A percentile compares a stretch with the other conserved stretches of the same genome.
Evolutionary conservation across 2,797 vertebrate genomes (phyloP).

Genomic region (Gallinago stenura): DNA sequence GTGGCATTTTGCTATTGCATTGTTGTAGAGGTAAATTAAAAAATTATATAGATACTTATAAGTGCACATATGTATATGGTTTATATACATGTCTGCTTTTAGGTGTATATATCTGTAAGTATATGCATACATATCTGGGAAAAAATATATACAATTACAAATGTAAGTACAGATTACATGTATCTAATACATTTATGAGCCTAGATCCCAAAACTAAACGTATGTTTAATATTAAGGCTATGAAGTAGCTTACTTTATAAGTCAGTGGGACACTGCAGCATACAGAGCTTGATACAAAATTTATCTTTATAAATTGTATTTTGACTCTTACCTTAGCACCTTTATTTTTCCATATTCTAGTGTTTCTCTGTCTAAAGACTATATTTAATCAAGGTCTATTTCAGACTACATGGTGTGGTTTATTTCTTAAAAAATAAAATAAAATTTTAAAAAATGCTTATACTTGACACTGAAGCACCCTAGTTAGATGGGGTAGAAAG

Average conservation of each 20-base stretch:
- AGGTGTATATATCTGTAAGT: not conserved
- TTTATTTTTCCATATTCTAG: conserved; percentile 3
- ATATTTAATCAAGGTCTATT: not conserved
- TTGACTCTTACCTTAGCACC: not conserved
- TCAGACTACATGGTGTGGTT: not conserved
- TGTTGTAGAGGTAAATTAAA: conserved; percentile 5
- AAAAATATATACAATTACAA: not conserved
- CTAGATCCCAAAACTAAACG: not conserved
- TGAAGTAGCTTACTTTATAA: not conserved
- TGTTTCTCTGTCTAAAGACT: not conserved
- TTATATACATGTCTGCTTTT: not conserved
- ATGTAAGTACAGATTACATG: not conserved
- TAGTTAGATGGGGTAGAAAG: not conserved
- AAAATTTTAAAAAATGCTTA: not conserved
- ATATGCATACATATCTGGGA: not conserved
- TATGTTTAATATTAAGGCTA: not conserved
- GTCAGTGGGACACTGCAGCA: not conserved
- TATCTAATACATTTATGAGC: not conserved
- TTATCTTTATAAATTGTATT: not conserved
- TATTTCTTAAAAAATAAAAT: not conserved
- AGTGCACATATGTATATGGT: not conserved
- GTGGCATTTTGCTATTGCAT: conserved; percentile 18
- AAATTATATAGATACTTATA: not conserved
- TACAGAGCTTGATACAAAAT: not conserved
- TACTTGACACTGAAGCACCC: not conserved